A percentile compares a stretch with the other conserved stretches of the same genome.
phyloP scores from a whole-genome alignment of 2,888 invertebrate genomes.

The Folsomia manolachei region DNA sequence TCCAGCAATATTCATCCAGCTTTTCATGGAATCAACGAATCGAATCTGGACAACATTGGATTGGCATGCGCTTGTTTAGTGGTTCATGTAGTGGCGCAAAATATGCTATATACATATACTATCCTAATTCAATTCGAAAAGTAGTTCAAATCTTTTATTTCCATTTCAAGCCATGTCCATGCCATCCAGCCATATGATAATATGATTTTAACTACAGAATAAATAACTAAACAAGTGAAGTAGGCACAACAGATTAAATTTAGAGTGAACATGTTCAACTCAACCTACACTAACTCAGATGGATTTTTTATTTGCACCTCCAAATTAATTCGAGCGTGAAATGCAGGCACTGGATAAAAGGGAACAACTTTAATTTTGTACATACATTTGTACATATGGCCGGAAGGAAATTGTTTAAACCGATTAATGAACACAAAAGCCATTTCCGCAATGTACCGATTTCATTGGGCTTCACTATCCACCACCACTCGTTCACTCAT shows the following conservation, averaged over 20 bases:
- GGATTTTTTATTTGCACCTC: conserved; percentile 25
- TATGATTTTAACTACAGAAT: conserved; percentile 7
- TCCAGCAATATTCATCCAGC: not conserved
- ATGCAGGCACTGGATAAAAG: conserved; percentile 49
- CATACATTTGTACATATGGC: conserved; percentile 47
- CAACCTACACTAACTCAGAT: no score
- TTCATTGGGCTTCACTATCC: conserved; percentile 14
- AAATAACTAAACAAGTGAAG: no score
- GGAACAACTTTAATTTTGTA: not conserved
- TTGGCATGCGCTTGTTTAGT: not conserved
- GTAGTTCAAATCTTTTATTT: not conserved
- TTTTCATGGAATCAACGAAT: not conserved
- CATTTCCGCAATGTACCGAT: conserved; percentile 47
- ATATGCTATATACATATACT: not conserved
- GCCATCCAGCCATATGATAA: no score
- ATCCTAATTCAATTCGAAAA: not conserved
- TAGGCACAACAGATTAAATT: not conserved
- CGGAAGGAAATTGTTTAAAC: conserved; percentile 51
- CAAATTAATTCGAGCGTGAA: conserved; percentile 50
- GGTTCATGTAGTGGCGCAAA: not conserved
- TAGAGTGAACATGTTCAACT: not conserved
- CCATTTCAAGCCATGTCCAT: not conserved
- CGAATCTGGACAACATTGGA: not conserved
- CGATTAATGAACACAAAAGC: conserved; percentile 50
- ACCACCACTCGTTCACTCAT: conserved; percentile 8